Evolutionary conservation across 2,888 invertebrate species (phyloP), one percentile per base, ranked within the genome.

Genomic region (Epinotia ramella): DNA sequence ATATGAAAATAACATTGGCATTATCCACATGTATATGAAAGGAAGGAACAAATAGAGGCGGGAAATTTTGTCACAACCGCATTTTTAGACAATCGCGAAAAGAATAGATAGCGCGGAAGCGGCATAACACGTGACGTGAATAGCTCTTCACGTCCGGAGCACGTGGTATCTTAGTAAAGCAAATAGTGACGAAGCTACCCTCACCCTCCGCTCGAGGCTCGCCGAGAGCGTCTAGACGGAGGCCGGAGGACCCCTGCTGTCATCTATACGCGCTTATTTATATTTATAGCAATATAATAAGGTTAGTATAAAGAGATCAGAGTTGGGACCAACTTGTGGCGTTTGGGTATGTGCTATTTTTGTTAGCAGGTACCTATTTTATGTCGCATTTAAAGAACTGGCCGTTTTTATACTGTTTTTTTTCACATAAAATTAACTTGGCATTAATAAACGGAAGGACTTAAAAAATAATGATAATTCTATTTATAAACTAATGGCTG

Each of bases 171-270:
- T 91, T 87, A 88, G 87, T 84, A 88, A 87, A 91, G 90, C 87
- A 93, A 93, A 93, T 89, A 91, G 91, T 89, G 86, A 86, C 85
- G 88, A 88, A 87, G 84, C 84, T 91, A 88, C 93, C 93, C 94
- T 93, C 93, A 86, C 92, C 92, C 93, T 91, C 84, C 82, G 78
- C 76, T 81, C 78, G 81, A 76, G 80, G 76, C 80, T 80, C 89
- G 91, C 91, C 88, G 86, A 86, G 89, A 90, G 89, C 87, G 94
- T 94, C 94, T 94, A 94, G 94, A 94, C 93, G 91, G 88, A 91
- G 92, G 60, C 40, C 71, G 66, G 67, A 72, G 92, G 89, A 90
- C 86, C 89, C 89, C 84, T 83, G 82, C 83, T 83, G 82, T 82
- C 85, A 84, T 81, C 81, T 84, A 78, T 83, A 86, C 80, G 80